phyloP scores from a whole-genome alignment of 2,888 invertebrate genomes.

The Acrocera orbiculus region DNA sequence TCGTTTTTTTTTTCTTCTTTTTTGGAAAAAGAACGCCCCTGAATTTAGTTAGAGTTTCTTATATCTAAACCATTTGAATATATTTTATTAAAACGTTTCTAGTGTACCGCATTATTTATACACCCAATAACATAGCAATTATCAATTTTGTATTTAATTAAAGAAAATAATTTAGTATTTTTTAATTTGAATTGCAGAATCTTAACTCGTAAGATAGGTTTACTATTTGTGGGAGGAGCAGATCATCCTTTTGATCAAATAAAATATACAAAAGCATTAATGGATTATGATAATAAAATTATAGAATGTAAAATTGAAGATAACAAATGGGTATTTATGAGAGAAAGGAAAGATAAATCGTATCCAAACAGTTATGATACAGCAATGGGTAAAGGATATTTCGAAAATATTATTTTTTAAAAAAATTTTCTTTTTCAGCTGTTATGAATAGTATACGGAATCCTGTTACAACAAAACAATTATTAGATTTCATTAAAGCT shows the following conservation, averaged over 20 bases:
- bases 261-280: conserved; percentile 60
- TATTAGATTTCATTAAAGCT: conserved; percentile 34
- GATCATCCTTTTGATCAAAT: conserved; percentile 52
- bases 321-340: conserved; percentile 79
- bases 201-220: conserved; percentile 47
- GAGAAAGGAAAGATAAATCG: conserved; percentile 91
- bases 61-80: too few species aligned
- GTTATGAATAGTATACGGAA: conserved; percentile 64
- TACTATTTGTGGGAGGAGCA: conserved; percentile 59
- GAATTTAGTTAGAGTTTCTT: too few species aligned
- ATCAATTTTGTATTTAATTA: conserved; percentile 1
- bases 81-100: too few species aligned
- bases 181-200: conserved; percentile 35
- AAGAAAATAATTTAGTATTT: conserved; percentile 3
- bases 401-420: conserved; percentile 8
- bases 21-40: too few species aligned
- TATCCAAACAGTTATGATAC: conserved; percentile 82
- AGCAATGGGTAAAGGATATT: conserved; percentile 42
- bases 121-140: too few species aligned
- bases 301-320: conserved; percentile 82
- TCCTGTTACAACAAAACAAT: conserved; percentile 70
- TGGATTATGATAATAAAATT: conserved; percentile 77
- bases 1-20: conserved; percentile 3
- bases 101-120: too few species aligned
- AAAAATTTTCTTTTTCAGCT: conserved; percentile 36